Conservation (phyloP, 2,888 invertebrate genomes). For the Rhamphomyia laevipes region DNA sequence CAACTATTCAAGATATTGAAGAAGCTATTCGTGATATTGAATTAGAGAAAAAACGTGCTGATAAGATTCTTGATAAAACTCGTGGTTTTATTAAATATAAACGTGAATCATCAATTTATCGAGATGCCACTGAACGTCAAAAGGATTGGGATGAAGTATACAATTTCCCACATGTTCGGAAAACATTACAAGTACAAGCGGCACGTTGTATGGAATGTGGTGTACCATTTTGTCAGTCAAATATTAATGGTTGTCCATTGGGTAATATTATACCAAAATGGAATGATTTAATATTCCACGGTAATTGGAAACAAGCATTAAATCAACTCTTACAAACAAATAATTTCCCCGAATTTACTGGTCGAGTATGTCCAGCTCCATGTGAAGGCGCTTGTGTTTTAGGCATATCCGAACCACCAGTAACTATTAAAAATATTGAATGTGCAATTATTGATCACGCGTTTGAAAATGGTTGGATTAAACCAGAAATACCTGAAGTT, state of each 20-base stretch:
- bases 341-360: constrained; percentile 97
- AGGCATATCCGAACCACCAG: constrained; percentile 89
- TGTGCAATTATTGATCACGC: constrained; percentile 98
- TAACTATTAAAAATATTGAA: constrained; percentile 98
- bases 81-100: constrained; percentile 95
- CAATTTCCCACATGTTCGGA: constrained; percentile 71
- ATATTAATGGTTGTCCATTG: constrained; percentile 86
- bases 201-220: constrained; percentile 99
- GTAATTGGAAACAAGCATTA: constrained; percentile 89
- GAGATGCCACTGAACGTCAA: constrained; percentile 70
- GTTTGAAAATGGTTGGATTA: constrained; percentile 91
- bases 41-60: constrained; percentile 66
- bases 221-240: constrained; percentile 94
- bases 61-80: constrained; percentile 71
- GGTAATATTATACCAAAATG: constrained; percentile 99
- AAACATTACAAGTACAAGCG: constrained; percentile 81
- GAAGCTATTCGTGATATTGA: constrained; percentile 70
- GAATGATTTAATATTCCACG: constrained; percentile 93
- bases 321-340: constrained; percentile 92
- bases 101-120: constrained; percentile 75
- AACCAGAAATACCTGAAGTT: constrained; percentile 59
- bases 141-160: constrained; percentile 98
- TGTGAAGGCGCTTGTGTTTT: constrained; percentile 98
- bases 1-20: constrained; percentile 69
- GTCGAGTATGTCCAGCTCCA: constrained; percentile 90